Evolutionary conservation across 2,888 invertebrate genomes (phyloP).

Genomic region (Cephus nigrinus): DNA sequence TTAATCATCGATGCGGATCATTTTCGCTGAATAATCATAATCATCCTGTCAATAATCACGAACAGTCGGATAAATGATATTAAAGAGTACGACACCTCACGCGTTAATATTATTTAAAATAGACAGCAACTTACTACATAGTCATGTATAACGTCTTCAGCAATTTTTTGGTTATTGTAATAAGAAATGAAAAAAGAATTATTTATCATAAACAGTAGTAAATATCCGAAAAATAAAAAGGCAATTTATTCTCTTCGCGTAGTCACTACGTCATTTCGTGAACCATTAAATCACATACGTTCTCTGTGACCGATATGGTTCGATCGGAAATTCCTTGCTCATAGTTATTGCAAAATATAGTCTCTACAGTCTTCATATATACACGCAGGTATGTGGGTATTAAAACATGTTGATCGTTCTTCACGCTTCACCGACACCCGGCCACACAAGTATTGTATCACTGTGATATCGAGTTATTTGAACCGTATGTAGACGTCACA

Average conservation of each 20-base stretch:
- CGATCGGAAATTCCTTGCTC: background rate
- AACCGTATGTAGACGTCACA: background rate
- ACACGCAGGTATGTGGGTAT: background rate
- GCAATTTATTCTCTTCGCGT: background rate
- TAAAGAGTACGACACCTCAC: background rate
- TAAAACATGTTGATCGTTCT: constrained; percentile 8
- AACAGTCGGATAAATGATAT: background rate
- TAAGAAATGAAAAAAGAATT: background rate
- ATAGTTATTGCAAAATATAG: background rate
- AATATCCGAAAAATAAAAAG: background rate
- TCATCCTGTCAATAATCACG: background rate
- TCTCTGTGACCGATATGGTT: background rate
- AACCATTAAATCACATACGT: background rate
- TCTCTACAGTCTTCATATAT: background rate
- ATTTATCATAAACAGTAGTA: background rate
- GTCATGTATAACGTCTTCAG: background rate
- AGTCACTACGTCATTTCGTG: background rate
- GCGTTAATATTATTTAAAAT: background rate
- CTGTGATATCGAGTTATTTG: background rate
- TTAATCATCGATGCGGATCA: background rate
- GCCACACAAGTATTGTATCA: background rate
- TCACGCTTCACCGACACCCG: constrained; percentile 8
- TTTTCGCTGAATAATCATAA: background rate
- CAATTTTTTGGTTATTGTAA: background rate
- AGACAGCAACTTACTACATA: background rate